phyloP scores from a whole-genome alignment of 1,140 invertebrate species.

The Sarcophaga bullata region DNA sequence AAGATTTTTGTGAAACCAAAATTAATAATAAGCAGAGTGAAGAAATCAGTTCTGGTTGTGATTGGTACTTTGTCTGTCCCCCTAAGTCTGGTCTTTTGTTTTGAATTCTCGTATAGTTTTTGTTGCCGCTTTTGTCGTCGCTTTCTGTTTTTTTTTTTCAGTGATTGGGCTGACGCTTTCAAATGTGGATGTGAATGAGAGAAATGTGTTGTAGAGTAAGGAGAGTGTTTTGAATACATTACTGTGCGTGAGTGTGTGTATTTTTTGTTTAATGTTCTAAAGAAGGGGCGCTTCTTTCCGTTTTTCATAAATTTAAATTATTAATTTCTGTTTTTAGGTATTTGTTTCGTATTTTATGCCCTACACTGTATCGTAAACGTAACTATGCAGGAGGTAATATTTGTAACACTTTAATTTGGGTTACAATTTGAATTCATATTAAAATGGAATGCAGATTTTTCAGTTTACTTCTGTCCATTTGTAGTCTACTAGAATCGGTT shows the following conservation, averaged over 20 bases:
- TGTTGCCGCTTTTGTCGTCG: background rate
- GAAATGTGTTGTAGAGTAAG: background rate
- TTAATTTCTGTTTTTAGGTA: slow-evolving; percentile 41
- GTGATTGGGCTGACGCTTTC: background rate
- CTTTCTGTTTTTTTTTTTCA: background rate
- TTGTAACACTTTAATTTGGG: too few relatives aligned
- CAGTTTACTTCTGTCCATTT: too few relatives aligned
- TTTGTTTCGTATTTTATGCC: background rate
- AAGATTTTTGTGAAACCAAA: background rate
- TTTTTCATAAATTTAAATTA: slow-evolving; percentile 49
- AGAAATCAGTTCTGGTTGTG: slow-evolving; percentile 25
- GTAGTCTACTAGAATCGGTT: background rate
- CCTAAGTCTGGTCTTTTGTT: slow-evolving; percentile 1
- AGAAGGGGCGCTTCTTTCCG: slow-evolving; percentile 46
- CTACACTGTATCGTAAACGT: too few relatives aligned
- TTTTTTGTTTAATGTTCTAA: background rate
- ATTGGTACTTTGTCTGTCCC: background rate
- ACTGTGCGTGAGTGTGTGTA: background rate
- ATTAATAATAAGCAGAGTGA: too few relatives aligned
- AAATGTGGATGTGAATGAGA: background rate
- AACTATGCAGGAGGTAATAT: too few relatives aligned
- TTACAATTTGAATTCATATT: too few relatives aligned
- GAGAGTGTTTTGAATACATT: background rate
- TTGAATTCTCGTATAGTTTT: background rate
- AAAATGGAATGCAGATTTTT: too few relatives aligned